Evolutionary conservation across 2,113 vertebrate genomes (phyloP).

Genomic region (Poicephalus gulielmi): DNA sequence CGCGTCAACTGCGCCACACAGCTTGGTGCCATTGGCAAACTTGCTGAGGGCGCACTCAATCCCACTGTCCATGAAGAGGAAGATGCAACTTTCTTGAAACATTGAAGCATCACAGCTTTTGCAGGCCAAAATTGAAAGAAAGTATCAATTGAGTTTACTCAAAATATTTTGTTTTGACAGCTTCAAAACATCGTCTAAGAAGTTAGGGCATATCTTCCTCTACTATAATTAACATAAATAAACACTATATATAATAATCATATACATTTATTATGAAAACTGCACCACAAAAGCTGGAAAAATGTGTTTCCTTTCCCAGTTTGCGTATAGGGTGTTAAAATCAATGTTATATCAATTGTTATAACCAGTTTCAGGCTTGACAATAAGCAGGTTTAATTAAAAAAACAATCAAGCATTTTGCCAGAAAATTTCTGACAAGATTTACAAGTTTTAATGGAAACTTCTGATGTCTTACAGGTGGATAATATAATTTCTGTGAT

Average conservation of each 20-base stretch:
- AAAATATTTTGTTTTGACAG: neutral
- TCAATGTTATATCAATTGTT: neutral
- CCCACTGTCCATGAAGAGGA: no score
- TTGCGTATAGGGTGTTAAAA: neutral
- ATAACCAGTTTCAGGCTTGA: neutral
- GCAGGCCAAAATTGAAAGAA: neutral
- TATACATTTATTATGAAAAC: neutral
- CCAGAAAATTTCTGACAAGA: neutral
- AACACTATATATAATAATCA: neutral
- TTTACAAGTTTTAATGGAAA: neutral
- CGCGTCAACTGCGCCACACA: fast-evolving
- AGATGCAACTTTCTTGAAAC: neutral
- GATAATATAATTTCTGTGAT: neutral
- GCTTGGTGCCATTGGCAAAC: neutral
- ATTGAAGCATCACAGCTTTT: neutral
- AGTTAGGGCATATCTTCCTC: neutral
- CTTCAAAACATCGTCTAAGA: neutral
- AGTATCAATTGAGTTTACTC: neutral
- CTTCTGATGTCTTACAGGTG: neutral
- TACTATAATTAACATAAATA: neutral
- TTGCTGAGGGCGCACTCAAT: fast-evolving
- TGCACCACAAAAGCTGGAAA: neutral
- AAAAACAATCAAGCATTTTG: neutral
- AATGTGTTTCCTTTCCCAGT: neutral
- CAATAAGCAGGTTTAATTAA: neutral